phyloP scores from a whole-genome alignment of 2,113 vertebrate species.

The Pedetes capensis region DNA sequence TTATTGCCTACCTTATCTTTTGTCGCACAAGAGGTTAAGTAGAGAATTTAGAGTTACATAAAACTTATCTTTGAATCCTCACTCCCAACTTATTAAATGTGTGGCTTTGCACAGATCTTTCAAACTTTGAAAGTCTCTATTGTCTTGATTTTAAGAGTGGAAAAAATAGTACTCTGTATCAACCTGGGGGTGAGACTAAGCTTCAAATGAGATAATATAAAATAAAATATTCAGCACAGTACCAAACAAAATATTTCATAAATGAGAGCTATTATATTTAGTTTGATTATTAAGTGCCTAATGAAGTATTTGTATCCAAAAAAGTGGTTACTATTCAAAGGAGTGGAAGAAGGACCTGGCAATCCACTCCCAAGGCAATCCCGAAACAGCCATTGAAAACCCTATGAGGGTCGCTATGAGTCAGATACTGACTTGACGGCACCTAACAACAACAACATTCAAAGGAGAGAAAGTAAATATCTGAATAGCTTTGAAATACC shows the following conservation, averaged over 20 bases:
- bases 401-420: no score
- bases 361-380: no score
- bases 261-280: not conserved
- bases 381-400: no score
- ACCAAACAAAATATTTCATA: not conserved
- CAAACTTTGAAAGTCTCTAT: not conserved
- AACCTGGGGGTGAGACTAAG: rapidly evolving
- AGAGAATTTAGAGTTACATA: not conserved
- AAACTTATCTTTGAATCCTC: not conserved
- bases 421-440: no score
- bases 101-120: not conserved
- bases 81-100: not conserved
- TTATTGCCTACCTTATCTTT: not conserved
- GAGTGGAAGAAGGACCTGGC: not conserved
- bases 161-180: not conserved
- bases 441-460: no score
- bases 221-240: not conserved
- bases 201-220: not conserved
- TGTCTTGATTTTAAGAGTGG: not conserved
- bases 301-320: not conserved
- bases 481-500: not conserved
- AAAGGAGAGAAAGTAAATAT: not conserved
- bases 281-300: not conserved
- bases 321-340: not conserved
- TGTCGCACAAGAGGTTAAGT: not conserved